A percentile compares a stretch with the other conserved stretches of the same genome.
Evolutionary conservation across 2,797 vertebrate species (phyloP).

Genomic region (Setipinna tenuifilis): DNA sequence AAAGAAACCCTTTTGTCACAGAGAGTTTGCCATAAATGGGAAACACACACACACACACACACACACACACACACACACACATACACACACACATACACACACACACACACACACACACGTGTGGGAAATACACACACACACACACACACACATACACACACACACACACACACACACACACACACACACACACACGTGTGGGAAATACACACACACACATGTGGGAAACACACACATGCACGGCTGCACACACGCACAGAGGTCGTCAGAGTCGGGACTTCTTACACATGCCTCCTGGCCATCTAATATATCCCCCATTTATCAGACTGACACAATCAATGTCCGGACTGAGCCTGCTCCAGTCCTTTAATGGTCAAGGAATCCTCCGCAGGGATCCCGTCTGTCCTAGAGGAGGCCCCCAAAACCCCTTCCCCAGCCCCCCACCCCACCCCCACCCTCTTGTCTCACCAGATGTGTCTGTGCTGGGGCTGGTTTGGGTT

Average conservation of each 20-base stretch:
- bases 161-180: neutral
- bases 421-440: too few relatives aligned
- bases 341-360: conserved; percentile 25
- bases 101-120: conserved; percentile 4
- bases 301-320: conserved; percentile 47
- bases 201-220: conserved; percentile 50
- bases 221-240: neutral
- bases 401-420: neutral
- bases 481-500: neutral
- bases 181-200: neutral
- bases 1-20: conserved; percentile 10
- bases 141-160: neutral
- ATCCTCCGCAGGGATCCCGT: conserved; percentile 26
- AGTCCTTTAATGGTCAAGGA: conserved; percentile 45
- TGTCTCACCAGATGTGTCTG: neutral
- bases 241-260: neutral
- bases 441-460: neutral
- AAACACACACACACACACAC: neutral
- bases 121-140: neutral
- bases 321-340: conserved; percentile 55
- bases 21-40: neutral
- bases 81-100: neutral
- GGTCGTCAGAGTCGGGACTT: conserved; percentile 42
- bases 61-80: neutral
- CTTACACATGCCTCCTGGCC: conserved; percentile 52